Conservation (phyloP, 1,140 invertebrate species). For the Neuroterus valhalla region DNA sequence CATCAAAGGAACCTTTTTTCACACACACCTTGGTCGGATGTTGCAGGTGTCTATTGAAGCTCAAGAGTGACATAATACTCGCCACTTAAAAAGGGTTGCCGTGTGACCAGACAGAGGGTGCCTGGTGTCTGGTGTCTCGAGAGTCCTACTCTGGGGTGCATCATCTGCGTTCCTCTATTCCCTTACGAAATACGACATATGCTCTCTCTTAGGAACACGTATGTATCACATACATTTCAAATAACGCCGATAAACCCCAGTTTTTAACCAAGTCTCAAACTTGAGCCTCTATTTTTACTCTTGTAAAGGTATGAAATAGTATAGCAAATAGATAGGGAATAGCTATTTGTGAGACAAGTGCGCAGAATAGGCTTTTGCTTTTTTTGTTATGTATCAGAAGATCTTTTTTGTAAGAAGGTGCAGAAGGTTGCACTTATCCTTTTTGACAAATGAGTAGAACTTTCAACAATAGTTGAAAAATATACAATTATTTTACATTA, state of each 20-base stretch:
- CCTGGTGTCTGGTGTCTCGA: slow-evolving; percentile 63
- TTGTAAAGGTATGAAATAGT: too few relatives aligned
- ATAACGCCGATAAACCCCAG: not conserved
- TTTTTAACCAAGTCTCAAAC: not conserved
- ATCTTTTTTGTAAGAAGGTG: too few relatives aligned
- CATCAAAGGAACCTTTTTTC: slow-evolving; percentile 6
- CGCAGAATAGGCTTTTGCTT: too few relatives aligned
- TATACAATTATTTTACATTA: too few relatives aligned
- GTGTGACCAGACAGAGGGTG: slow-evolving; percentile 61
- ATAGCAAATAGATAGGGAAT: too few relatives aligned
- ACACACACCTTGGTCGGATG: slow-evolving; percentile 26
- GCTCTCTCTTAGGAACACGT: slow-evolving; percentile 37
- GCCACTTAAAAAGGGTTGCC: slow-evolving; percentile 58
- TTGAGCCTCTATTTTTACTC: not conserved
- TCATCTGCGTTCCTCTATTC: slow-evolving; percentile 41
- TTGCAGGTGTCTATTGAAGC: slow-evolving; percentile 59
- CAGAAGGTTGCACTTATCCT: too few relatives aligned
- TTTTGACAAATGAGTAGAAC: too few relatives aligned
- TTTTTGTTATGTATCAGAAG: too few relatives aligned
- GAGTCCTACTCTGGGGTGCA: slow-evolving; percentile 57
- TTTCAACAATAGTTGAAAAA: too few relatives aligned
- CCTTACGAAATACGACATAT: slow-evolving; percentile 46
- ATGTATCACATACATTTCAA: not conserved
- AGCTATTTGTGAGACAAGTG: too few relatives aligned
- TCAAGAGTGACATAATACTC: slow-evolving; percentile 65